Evolutionary conservation across 2,888 invertebrate genomes (phyloP).

Genomic region (Mantis religiosa): DNA sequence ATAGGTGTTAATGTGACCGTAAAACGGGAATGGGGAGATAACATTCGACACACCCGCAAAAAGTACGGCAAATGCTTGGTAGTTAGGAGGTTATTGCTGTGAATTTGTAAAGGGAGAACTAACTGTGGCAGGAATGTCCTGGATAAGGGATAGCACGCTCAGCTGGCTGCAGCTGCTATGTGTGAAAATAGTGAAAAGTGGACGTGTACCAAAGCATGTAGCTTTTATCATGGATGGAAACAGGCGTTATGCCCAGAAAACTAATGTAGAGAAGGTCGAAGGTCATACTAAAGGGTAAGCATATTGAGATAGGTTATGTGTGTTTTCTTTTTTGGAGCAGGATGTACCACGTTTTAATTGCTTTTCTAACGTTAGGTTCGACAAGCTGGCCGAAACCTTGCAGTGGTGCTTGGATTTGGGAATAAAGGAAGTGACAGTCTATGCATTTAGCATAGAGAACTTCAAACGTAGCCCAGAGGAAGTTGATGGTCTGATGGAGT

Average conservation of each 20-base stretch:
- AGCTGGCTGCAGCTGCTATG: slow-evolving; percentile 55
- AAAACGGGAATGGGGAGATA: neutral
- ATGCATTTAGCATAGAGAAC: slow-evolving; percentile 99
- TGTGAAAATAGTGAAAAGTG: slow-evolving; percentile 69
- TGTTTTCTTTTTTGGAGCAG: neutral
- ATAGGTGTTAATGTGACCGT: neutral
- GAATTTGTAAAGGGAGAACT: no score
- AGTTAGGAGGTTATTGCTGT: no score
- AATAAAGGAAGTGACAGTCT: slow-evolving; percentile 92
- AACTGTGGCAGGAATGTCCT: slow-evolving; percentile 34
- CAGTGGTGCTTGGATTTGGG: slow-evolving; percentile 90
- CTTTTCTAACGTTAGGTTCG: slow-evolving; percentile 54
- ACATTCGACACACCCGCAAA: no score
- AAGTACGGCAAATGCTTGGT: no score
- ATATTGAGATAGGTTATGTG: slow-evolving; percentile 4
- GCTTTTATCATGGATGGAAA: slow-evolving; percentile 99
- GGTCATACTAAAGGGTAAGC: slow-evolving; percentile 70
- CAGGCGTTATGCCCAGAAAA: slow-evolving; percentile 82
- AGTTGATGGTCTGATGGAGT: slow-evolving; percentile 80
- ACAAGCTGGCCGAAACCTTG: slow-evolving; percentile 74
- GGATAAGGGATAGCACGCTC: slow-evolving; percentile 44
- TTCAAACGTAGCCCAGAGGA: slow-evolving; percentile 89
- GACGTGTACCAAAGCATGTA: slow-evolving; percentile 83
- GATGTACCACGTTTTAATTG: neutral
- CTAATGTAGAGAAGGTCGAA: slow-evolving; percentile 65